Conservation (phyloP, 2,888 invertebrate genomes). For the Clusia tigrina region DNA sequence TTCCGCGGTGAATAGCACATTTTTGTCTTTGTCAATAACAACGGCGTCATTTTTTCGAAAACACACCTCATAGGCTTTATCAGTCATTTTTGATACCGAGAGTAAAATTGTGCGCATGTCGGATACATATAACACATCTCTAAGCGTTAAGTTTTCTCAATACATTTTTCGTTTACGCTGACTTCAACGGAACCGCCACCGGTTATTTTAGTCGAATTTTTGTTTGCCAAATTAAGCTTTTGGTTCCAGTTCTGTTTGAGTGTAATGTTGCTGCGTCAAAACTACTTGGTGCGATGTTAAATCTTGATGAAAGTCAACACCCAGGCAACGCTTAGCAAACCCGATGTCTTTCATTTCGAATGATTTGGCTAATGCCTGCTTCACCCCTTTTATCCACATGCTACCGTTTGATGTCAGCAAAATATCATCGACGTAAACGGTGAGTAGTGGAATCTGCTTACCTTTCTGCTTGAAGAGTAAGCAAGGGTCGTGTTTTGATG, state of each 20-base stretch:
- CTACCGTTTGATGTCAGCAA: constrained; percentile 34
- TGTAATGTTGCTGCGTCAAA: constrained; percentile 25
- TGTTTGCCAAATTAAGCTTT: constrained; percentile 20
- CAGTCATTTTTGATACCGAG: constrained; percentile 22
- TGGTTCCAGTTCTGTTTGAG: constrained; percentile 27
- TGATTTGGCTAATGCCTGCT: constrained; percentile 21
- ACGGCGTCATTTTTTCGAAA: constrained; percentile 9
- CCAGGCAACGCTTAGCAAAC: constrained; percentile 31
- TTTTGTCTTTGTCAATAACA: neutral
- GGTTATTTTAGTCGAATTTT: constrained; percentile 16
- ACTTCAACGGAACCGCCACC: constrained; percentile 18
- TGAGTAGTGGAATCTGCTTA: constrained; percentile 28
- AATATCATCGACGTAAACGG: constrained; percentile 35
- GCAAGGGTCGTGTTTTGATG: constrained; percentile 32
- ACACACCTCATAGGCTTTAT: constrained; percentile 16
- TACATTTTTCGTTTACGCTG: neutral
- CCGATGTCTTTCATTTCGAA: constrained; percentile 39
- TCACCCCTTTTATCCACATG: constrained; percentile 22
- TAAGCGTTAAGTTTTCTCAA: constrained; percentile 14
- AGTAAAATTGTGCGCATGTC: constrained; percentile 26
- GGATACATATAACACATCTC: constrained; percentile 26
- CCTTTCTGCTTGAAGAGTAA: constrained; percentile 29
- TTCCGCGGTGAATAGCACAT: neutral
- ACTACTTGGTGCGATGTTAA: neutral
- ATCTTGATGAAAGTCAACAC: constrained; percentile 32